Conservation (phyloP, 30 jellyfish, hydroid and myxozoan genomes). For the Aurelia aurita complex sp. Pacific region DNA sequence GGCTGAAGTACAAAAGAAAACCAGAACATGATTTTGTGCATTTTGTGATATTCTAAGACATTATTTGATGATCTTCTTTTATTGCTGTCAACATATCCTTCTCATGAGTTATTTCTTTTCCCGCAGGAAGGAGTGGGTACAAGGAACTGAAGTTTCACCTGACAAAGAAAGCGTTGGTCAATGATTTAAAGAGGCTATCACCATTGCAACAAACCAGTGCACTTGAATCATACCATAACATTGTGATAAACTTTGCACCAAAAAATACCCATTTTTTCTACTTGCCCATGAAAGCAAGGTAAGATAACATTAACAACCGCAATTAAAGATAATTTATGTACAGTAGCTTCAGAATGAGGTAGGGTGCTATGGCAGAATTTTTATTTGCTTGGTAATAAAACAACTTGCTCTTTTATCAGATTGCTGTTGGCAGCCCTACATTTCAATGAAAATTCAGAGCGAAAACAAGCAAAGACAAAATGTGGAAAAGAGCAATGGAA, state of each 20-base stretch:
- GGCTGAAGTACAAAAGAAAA: too few relatives aligned
- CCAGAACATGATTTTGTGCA: too few relatives aligned
- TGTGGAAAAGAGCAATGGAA: slow-evolving; percentile 29
- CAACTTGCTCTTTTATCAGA: background rate
- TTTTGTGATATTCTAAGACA: too few relatives aligned
- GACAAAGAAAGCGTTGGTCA: slow-evolving; percentile 8
- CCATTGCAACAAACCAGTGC: slow-evolving; percentile 20
- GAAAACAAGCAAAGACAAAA: slow-evolving; percentile 9
- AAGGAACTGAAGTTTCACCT: slow-evolving; percentile 3
- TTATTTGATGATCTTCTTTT: too few relatives aligned
- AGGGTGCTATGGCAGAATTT: background rate
- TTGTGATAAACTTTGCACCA: slow-evolving; percentile 22
- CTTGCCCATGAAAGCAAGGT: slow-evolving; percentile 36
- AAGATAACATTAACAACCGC: background rate
- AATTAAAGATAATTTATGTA: background rate
- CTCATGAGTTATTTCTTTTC: too few relatives aligned
- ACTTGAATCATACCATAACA: slow-evolving; percentile 24
- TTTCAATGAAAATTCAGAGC: slow-evolving; percentile 6
- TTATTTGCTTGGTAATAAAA: background rate
- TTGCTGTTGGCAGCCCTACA: slow-evolving; percentile 20
- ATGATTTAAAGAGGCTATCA: slow-evolving; percentile 4
- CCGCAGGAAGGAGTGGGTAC: slow-evolving; percentile 18
- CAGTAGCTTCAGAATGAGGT: background rate
- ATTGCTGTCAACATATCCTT: too few relatives aligned
- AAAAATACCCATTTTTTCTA: slow-evolving; percentile 16